Percentiles rank a stretch among this genome's conserved stretches.
phyloP scores from a whole-genome alignment of 2,113 vertebrate genomes.

The Hemiprocne comata region DNA sequence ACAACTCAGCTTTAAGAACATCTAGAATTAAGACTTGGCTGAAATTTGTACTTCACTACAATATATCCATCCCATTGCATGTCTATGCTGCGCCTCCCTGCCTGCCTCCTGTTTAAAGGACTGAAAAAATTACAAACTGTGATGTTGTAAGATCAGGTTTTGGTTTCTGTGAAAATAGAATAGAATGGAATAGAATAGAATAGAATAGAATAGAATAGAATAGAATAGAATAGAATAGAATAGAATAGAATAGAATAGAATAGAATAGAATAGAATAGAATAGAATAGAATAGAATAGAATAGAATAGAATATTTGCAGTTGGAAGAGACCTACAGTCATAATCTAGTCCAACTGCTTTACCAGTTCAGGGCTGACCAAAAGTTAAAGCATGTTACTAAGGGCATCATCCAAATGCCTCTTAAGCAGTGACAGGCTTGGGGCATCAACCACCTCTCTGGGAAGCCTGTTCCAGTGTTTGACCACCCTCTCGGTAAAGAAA shows the following conservation, averaged over 20 bases:
- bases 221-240: too few species aligned
- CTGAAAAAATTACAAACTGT: background rate
- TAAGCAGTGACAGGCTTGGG: fast-evolving
- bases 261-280: too few species aligned
- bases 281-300: too few species aligned
- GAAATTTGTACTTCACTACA: background rate
- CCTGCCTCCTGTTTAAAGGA: background rate
- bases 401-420: background rate
- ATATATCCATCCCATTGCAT: background rate
- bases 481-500: background rate
- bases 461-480: background rate
- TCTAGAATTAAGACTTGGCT: background rate
- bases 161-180: background rate
- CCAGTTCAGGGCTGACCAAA: background rate
- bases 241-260: too few species aligned
- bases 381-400: background rate
- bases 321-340: background rate
- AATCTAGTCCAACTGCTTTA: background rate
- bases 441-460: background rate
- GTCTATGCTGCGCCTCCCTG: background rate
- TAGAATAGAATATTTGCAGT: background rate
- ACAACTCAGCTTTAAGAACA: background rate
- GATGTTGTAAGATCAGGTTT: background rate
- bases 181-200: too few species aligned
- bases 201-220: too few species aligned